A percentile compares a stretch with the other conserved stretches of the same genome.
Conservation (phyloP, 1,140 invertebrate species). For the Tetranychus cinnabarinus region DNA sequence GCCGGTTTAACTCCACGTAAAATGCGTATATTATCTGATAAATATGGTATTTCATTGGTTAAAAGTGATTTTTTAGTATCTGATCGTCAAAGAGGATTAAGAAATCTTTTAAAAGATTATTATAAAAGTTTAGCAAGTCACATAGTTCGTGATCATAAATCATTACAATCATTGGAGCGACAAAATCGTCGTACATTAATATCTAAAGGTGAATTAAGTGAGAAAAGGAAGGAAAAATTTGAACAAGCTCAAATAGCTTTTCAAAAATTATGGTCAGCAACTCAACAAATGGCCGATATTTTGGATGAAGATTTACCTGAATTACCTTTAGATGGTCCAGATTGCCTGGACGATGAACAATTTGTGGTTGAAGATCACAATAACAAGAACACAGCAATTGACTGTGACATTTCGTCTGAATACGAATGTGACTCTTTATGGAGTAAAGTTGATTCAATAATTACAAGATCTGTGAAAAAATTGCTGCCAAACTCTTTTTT, state of each 20-base stretch:
- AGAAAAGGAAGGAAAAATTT: slow-evolving; percentile 57
- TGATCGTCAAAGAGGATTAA: slow-evolving; percentile 69
- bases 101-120: slow-evolving; percentile 61
- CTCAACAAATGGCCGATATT: slow-evolving; percentile 41
- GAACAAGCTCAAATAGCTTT: slow-evolving; percentile 44
- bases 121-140: slow-evolving; percentile 61
- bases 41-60: slow-evolving; percentile 19
- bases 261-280: slow-evolving; percentile 45
- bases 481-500: too few species aligned
- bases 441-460: too few species aligned
- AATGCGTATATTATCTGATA: slow-evolving; percentile 20
- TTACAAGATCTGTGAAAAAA: too few species aligned
- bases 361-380: too few species aligned
- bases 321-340: neutral
- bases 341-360: neutral
- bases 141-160: slow-evolving; percentile 48
- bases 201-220: slow-evolving; percentile 67
- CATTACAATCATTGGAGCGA: slow-evolving; percentile 56
- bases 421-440: too few species aligned
- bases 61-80: slow-evolving; percentile 35
- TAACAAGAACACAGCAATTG: too few species aligned
- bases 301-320: slow-evolving; percentile 9
- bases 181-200: slow-evolving; percentile 64
- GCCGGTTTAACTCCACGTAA: slow-evolving; percentile 35
- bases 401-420: too few species aligned